These are phyloP conservation scores for Lepidochitona cinerea DNA, from an alignment of 2,888 invertebrate species.

Conservation along the genomic window DNA sequence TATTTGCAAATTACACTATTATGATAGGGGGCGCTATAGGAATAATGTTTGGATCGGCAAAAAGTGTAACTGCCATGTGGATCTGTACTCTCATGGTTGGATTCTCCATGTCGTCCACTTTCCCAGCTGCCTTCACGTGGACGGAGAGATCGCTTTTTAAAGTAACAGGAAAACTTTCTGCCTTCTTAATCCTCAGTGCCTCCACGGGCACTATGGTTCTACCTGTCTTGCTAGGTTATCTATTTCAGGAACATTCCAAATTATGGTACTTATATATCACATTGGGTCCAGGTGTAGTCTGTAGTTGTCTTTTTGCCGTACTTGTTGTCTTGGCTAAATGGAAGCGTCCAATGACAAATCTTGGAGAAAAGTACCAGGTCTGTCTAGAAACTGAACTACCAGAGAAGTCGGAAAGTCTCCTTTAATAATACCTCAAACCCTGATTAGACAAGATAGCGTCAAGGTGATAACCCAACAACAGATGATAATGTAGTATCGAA, in stretches of 20 bases:
- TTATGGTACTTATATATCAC: conserved; percentile 64
- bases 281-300: conserved; percentile 19
- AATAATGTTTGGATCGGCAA: conserved; percentile 26
- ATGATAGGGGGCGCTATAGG: conserved; percentile 37
- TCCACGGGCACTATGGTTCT: conserved; percentile 68
- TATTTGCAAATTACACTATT: conserved; percentile 50
- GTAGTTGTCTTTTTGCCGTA: not conserved
- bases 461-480: too few species aligned
- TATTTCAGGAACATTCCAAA: conserved; percentile 59
- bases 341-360: too few species aligned
- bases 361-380: too few species aligned
- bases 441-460: too few species aligned
- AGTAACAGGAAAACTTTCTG: conserved; percentile 68
- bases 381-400: too few species aligned
- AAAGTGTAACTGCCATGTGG: conserved; percentile 55
- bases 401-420: too few species aligned
- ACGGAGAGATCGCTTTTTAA: conserved; percentile 65
- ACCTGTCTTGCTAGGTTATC: conserved; percentile 62
- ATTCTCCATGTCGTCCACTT: conserved; percentile 70
- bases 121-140: conserved; percentile 70
- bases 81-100: conserved; percentile 64
- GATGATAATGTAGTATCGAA: too few species aligned
- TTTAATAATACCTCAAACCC: too few species aligned
- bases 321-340: not conserved
- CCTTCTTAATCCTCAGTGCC: conserved; percentile 66